These are phyloP conservation scores for Brachionus asplanchnoidis DNA, from an alignment of 1,140 invertebrate species.

Conservation along the genomic window DNA sequence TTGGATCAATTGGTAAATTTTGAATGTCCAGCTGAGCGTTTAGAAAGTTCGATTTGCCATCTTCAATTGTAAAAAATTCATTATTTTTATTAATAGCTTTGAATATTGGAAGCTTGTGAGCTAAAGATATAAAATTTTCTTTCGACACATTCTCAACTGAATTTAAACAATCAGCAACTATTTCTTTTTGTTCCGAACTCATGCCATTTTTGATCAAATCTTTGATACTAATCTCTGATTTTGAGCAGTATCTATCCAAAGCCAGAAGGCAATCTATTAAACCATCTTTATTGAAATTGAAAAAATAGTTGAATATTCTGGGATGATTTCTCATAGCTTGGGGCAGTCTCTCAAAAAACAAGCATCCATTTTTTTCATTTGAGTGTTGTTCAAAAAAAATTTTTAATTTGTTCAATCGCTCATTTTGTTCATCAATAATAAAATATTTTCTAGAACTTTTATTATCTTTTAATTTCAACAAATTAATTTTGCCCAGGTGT, in stretches of 20 bases:
- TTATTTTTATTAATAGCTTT: not conserved
- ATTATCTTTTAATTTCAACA: not conserved
- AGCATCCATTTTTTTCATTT: not conserved
- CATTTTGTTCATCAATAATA: not conserved
- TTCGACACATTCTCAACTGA: not conserved
- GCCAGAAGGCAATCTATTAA: not conserved
- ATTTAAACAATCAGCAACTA: not conserved
- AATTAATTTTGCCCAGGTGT: not conserved
- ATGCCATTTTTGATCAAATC: not conserved
- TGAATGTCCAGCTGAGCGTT: not conserved
- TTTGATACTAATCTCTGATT: not conserved
- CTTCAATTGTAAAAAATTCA: not conserved
- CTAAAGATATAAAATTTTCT: not conserved
- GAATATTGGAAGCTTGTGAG: not conserved
- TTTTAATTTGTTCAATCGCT: not conserved
- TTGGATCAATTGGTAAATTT: conserved; percentile 8
- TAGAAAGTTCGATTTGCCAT: not conserved
- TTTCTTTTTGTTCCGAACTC: not conserved
- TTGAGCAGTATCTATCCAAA: not conserved
- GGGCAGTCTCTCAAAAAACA: not conserved
- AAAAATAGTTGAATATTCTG: not conserved
- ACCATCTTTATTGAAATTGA: not conserved
- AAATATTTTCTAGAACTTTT: not conserved
- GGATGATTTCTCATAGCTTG: not conserved
- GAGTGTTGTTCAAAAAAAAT: not conserved